Base-by-base conservation (phyloP, 2,888 invertebrate species). In the Auanema freiburgensis region DNA sequence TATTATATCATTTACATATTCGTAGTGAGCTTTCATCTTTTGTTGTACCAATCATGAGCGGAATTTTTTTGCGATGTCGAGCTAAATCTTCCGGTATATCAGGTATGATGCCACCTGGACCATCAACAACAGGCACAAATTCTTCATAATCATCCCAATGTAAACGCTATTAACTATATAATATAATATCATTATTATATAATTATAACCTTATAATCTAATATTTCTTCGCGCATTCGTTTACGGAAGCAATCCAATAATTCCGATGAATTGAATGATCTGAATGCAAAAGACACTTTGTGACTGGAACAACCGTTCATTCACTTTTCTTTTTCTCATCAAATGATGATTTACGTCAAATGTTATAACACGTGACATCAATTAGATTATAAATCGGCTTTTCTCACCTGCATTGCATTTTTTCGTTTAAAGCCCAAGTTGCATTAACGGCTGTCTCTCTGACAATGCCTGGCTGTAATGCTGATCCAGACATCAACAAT, bases 91-190 rank as follows among this genome's bases (percentile, higher is more conserved):
- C 81, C 5, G 81, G 79, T 8, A 73, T 65, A 16, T 81, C 78
- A 10, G 83, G 83, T 16, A 83, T 76, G 12, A 83, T 69, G 11
- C 83, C 83, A 6, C 75, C 77, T 1, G 66, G 65, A 8, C 83
- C 83, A 64, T 83, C 83, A 6, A 83, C 75, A 12, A 80, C 77
- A 6, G 83, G 83, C 18, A 82, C 83, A 52, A 79, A 83, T 42
- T 82, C 79, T 56, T 81, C 76, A 65, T 83, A 84, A 50, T 83
- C 83, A 57, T 79, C 78, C 61, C 70, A 77, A 11, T 64, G 67
- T 3, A 67, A 46, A 2, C 69, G 46, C 71, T 72, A 59, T 8
- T 65, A 66, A 46, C 4, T 11, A 16, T 21, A 52, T n/a, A 16
- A 23, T n/a, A 6, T 5, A 16, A 10, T 3, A 46, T 6, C 3